Evolutionary conservation across 2,113 vertebrate species (phyloP).

Genomic region (Bothrops jararaca): DNA sequence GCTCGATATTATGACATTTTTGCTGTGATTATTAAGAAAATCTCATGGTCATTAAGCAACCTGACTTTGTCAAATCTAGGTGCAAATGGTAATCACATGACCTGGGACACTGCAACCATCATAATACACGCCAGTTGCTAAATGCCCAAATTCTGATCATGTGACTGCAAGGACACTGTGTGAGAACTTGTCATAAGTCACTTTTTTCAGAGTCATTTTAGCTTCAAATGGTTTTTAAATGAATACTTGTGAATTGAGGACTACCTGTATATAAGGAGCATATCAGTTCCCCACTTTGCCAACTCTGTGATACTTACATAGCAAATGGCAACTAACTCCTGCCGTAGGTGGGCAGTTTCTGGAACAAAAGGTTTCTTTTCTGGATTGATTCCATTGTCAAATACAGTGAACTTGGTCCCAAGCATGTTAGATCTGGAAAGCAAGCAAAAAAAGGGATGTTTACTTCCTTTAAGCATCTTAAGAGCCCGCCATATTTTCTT

Average conservation of each 20-base stretch:
- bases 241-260: neutral
- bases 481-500: neutral
- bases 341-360: slow-evolving; percentile 72
- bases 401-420: slow-evolving; percentile 86
- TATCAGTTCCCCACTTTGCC: neutral
- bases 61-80: too few species aligned
- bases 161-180: neutral
- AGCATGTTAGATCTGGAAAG: slow-evolving; percentile 78
- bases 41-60: neutral
- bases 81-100: neutral
- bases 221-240: neutral
- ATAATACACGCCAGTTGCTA: neutral
- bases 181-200: neutral
- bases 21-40: neutral
- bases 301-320: slow-evolving; percentile 73
- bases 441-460: accelerated
- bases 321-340: slow-evolving; percentile 82
- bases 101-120: neutral
- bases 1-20: neutral
- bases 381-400: slow-evolving; percentile 80
- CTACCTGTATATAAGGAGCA: neutral
- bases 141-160: neutral
- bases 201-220: neutral
- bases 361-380: slow-evolving; percentile 76
- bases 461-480: neutral